Conservation (phyloP, 1,140 invertebrate species). For the Glomeris maerens region DNA sequence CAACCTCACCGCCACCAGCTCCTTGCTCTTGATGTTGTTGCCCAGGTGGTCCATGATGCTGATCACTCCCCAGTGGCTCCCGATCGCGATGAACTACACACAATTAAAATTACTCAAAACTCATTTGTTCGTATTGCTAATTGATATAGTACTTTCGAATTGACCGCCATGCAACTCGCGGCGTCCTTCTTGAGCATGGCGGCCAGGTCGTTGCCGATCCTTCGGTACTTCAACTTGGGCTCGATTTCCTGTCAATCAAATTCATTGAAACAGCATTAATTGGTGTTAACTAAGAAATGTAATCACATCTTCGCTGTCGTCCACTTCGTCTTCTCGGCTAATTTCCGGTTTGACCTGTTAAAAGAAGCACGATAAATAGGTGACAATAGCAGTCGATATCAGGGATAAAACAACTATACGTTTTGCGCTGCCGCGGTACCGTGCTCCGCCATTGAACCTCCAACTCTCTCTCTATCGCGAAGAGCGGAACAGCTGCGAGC, state of each 20-base stretch:
- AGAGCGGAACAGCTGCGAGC: no score
- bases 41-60: constrained; percentile 86
- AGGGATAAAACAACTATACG: no score
- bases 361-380: no score
- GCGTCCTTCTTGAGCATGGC: constrained; percentile 75
- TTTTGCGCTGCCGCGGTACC: no score
- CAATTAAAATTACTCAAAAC: constrained; percentile 14
- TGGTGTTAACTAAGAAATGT: no score
- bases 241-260: constrained; percentile 74
- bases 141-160: constrained; percentile 54
- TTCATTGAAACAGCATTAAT: constrained; percentile 22
- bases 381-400: no score
- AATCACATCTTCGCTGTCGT: no score
- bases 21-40: constrained; percentile 58
- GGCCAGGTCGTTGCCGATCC: constrained; percentile 72
- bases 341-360: no score
- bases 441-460: no score
- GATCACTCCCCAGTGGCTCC: constrained; percentile 77
- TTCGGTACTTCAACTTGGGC: constrained; percentile 80
- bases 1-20: constrained; percentile 42
- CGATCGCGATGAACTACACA: constrained; percentile 72
- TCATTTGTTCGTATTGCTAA: neutral
- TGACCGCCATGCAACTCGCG: constrained; percentile 78
- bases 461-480: no score
- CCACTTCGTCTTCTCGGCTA: no score